phyloP scores from a whole-genome alignment of 2,797 vertebrate genomes.

The Chloroceryle amazona region DNA sequence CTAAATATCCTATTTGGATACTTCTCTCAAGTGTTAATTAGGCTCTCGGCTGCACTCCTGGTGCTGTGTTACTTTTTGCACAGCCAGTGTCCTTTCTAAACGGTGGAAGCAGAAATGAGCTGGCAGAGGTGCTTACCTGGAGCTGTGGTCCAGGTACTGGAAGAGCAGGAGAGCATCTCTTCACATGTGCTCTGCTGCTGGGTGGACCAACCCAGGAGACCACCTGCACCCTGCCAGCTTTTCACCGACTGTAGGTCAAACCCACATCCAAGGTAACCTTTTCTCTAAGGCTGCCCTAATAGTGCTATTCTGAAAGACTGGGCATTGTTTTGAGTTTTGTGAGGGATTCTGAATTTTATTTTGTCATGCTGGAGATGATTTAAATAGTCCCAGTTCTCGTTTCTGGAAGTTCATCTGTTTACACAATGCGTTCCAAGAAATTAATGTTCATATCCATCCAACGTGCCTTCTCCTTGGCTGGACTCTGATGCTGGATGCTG shows the following conservation, averaged over 20 bases:
- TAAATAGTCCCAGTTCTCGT: slow-evolving; percentile 39
- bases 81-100: background rate
- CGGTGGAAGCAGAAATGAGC: background rate
- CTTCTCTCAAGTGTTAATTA: background rate
- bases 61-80: background rate
- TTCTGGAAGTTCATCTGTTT: slow-evolving; percentile 54
- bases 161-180: background rate
- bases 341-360: slow-evolving; percentile 22
- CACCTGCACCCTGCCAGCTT: background rate
- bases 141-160: background rate
- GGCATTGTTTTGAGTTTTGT: background rate
- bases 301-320: background rate
- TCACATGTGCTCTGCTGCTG: background rate
- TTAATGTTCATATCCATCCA: background rate
- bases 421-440: background rate
- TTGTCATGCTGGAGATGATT: slow-evolving; percentile 23
- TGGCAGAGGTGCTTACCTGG: background rate
- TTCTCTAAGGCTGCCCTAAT: background rate
- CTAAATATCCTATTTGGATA: background rate
- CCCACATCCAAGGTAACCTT: background rate
- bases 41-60: background rate
- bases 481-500: background rate
- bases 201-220: background rate
- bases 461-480: background rate
- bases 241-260: background rate